Evolutionary conservation across 2,888 invertebrate species (phyloP), one percentile per base, ranked within the genome.

Genomic region (Orthonevra nobilis): DNA sequence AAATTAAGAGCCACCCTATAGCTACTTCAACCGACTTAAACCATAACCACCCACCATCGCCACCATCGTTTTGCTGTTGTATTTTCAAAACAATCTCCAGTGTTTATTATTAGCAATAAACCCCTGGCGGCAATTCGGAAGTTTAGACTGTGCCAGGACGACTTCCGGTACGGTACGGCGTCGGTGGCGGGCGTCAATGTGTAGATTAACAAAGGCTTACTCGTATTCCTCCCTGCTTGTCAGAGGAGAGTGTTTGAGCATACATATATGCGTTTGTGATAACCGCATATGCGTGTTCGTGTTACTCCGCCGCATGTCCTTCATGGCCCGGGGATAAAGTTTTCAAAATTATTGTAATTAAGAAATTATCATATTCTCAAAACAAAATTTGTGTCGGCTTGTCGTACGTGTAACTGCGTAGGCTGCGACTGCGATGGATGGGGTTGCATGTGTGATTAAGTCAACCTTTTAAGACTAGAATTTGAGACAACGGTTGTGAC

Each of bases 281-380:
- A 69, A 69, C 61, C 70, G 54, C 70, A 61, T 70, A 70, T 61
- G 52, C 52, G 61, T 70, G 60, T 46, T 54, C 10, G 26, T 17
- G 28, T 46, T 23, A 10, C 20, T 20, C 32, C 60, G 4, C 42
- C 26, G 15, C 6, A 3, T 36, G 19, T 46, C n/a, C n/a, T n/a
- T n/a, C n/a, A n/a, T n/a, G n/a, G 9, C 17, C n/a, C 3, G 1
- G 54, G 32, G 17, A 44, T 30, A 10, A 60, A 44, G 70, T 61
- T 64, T n/a, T 42, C 58, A 30, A 54, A 64, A 52, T 60, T n/a
- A n/a, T n/a, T 72, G 64, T 66, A 79, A 79, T 68, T 79, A 79
- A 79, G 79, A 79, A 79, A 79, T 79, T 79, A 79, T 79, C 79
- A 79, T 79, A 79, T 79, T 68, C 73, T 61, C 60, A 36, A 46